phyloP scores from a whole-genome alignment of 2,113 vertebrate genomes.

The Sinocyclocheilus grahami region DNA sequence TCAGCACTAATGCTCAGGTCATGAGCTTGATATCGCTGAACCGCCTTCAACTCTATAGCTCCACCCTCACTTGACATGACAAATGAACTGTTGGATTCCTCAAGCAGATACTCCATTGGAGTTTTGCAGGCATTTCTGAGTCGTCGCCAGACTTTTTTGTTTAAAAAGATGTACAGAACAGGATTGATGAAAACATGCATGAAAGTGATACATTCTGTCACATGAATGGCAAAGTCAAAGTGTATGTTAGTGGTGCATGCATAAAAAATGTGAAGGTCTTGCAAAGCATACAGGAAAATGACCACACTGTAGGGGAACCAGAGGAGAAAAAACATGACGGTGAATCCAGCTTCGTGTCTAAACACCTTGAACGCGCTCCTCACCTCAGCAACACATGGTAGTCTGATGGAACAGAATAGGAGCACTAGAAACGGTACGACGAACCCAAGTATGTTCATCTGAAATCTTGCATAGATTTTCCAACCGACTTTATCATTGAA shows the following conservation, averaged over 20 bases:
- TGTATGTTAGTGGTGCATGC: constrained; percentile 67
- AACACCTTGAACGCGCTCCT: constrained; percentile 54
- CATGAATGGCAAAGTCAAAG: constrained; percentile 75
- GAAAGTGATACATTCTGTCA: constrained; percentile 78
- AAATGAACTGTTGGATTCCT: constrained; percentile 44
- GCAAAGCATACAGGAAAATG: constrained; percentile 73
- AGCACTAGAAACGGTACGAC: constrained; percentile 73
- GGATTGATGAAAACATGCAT: constrained; percentile 78
- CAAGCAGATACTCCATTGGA: constrained; percentile 36
- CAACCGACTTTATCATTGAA: constrained; percentile 68
- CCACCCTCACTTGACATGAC: constrained; percentile 48
- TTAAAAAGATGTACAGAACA: constrained; percentile 72
- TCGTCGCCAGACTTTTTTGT: constrained; percentile 60
- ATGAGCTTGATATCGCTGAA: not conserved
- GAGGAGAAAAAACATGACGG: constrained; percentile 74
- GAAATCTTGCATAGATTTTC: constrained; percentile 71
- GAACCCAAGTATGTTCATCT: constrained; percentile 73
- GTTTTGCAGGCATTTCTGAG: constrained; percentile 52
- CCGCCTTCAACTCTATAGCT: constrained; percentile 52
- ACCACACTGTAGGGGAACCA: constrained; percentile 79
- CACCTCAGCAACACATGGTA: constrained; percentile 49
- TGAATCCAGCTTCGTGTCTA: constrained; percentile 61
- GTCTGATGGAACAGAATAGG: constrained; percentile 70
- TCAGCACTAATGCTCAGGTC: constrained; percentile 14
- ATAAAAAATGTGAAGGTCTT: constrained; percentile 67